phyloP scores from a whole-genome alignment of 2,888 invertebrate species.

The Eutolmus rufibarbis region DNA sequence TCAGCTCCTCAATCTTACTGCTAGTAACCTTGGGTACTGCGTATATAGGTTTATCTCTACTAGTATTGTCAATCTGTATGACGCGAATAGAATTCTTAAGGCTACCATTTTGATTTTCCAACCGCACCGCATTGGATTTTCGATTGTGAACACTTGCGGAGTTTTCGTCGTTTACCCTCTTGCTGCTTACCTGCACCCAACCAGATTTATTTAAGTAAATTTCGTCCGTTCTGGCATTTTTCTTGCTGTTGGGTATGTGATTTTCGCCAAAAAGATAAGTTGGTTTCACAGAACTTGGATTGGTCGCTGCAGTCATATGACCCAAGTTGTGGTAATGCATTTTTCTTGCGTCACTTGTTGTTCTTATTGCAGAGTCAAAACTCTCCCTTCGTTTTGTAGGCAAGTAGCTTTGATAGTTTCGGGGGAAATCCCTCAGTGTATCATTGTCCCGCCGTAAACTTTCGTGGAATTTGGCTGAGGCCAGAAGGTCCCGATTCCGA shows the following conservation, averaged over 20 bases:
- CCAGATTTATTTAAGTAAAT: constrained; percentile 63
- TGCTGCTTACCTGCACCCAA: constrained; percentile 64
- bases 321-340: constrained; percentile 60
- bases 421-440: neutral
- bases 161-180: constrained; percentile 58
- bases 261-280: constrained; percentile 62
- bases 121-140: constrained; percentile 51
- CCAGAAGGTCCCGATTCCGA: constrained; percentile 55
- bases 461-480: constrained; percentile 42
- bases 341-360: constrained; percentile 56
- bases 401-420: constrained; percentile 52
- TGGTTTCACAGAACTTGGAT: constrained; percentile 52
- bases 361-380: constrained; percentile 45
- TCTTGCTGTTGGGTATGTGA: constrained; percentile 10
- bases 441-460: neutral
- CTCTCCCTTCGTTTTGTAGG: constrained; percentile 59
- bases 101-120: constrained; percentile 54
- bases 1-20: constrained; percentile 62
- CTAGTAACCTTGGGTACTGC: constrained; percentile 55
- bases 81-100: constrained; percentile 54
- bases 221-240: constrained; percentile 54
- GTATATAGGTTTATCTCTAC: constrained; percentile 49
- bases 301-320: constrained; percentile 47
- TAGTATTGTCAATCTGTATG: constrained; percentile 54
- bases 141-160: constrained; percentile 51